Percentiles rank a stretch among this genome's conserved stretches.
Conservation (phyloP, 2,797 vertebrate species). For the Ctenopoma multispine region DNA sequence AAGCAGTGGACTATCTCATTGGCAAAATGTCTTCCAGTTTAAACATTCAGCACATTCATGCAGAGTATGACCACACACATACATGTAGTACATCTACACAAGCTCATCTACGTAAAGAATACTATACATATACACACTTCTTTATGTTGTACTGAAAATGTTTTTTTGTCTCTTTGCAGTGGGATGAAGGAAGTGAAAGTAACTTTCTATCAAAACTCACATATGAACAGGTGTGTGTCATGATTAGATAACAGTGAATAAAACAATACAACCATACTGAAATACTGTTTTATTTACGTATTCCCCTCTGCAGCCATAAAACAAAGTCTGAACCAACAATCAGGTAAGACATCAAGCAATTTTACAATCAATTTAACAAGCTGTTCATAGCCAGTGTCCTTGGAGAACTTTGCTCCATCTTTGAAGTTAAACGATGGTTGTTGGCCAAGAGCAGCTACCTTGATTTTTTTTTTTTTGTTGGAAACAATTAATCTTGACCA, state of each 20-base stretch:
- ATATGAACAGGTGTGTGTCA: constrained; percentile 62
- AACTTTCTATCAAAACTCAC: constrained; percentile 58
- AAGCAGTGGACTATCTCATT: constrained; percentile 78
- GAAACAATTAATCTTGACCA: neutral
- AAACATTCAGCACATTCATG: constrained; percentile 75
- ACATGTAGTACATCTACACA: neutral
- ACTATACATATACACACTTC: too few species aligned
- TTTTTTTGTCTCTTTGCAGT: constrained; percentile 59
- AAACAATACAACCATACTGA: neutral
- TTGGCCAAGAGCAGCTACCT: neutral
- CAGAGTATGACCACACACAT: constrained; percentile 79
- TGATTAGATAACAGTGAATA: constrained; percentile 10
- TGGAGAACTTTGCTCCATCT: constrained; percentile 20
- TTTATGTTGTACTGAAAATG: neutral
- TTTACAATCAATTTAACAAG: too few species aligned
- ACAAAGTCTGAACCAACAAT: constrained; percentile 29
- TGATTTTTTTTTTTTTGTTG: neutral
- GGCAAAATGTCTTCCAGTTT: constrained; percentile 71
- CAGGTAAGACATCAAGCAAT: constrained; percentile 56
- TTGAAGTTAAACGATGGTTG: neutral
- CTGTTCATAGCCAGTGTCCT: constrained; percentile 19
- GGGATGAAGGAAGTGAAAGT: constrained; percentile 70
- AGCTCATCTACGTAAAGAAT: neutral
- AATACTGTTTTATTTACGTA: neutral
- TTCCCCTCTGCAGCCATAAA: constrained; percentile 44